Percentiles rank a stretch among this genome's conserved stretches.
Conservation (phyloP, 2,797 vertebrate species). For the Gouania willdenowi region DNA sequence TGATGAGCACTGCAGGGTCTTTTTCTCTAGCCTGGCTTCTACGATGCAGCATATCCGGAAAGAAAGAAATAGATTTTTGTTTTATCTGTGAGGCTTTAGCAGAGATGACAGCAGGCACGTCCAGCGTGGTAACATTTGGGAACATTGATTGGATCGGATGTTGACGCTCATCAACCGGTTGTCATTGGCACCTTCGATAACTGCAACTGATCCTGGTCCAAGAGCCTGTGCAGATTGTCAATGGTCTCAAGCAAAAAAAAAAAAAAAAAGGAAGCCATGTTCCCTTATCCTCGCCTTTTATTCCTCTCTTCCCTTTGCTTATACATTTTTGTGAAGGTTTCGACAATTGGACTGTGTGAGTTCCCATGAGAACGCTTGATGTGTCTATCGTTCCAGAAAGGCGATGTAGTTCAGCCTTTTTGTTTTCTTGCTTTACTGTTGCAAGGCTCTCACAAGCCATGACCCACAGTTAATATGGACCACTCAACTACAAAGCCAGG, state of each 20-base stretch:
- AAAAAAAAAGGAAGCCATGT: conserved; percentile 34
- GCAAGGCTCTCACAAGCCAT: conserved; percentile 50
- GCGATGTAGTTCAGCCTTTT: conserved; percentile 47
- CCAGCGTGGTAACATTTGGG: conserved; percentile 38
- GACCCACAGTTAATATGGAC: conserved; percentile 71
- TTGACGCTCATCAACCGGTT: conserved; percentile 41
- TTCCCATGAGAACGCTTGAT: conserved; percentile 62
- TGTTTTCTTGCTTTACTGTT: conserved; percentile 40
- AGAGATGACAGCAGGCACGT: conserved; percentile 65
- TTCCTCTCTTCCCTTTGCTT: conserved; percentile 20
- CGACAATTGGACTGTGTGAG: conserved; percentile 32
- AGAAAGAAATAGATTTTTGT: conserved; percentile 50
- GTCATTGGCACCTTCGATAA: conserved; percentile 32
- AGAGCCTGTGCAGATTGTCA: conserved; percentile 14
- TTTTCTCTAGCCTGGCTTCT: conserved; percentile 56
- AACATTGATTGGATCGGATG: conserved; percentile 30
- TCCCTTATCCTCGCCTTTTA: conserved; percentile 21
- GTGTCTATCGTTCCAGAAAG: conserved; percentile 49
- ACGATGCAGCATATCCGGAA: conserved; percentile 25
- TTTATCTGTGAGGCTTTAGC: conserved; percentile 28
- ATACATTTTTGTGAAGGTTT: conserved; percentile 23
- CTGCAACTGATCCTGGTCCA: conserved; percentile 37
- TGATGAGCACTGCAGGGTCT: conserved; percentile 56
- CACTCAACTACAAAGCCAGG: conserved; percentile 45
- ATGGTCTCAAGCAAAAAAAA: conserved; percentile 23